Evolutionary conservation across 2,797 vertebrate species (phyloP), one percentile per base, ranked within the genome.

Genomic region (Rhabdophis nuchalis): DNA sequence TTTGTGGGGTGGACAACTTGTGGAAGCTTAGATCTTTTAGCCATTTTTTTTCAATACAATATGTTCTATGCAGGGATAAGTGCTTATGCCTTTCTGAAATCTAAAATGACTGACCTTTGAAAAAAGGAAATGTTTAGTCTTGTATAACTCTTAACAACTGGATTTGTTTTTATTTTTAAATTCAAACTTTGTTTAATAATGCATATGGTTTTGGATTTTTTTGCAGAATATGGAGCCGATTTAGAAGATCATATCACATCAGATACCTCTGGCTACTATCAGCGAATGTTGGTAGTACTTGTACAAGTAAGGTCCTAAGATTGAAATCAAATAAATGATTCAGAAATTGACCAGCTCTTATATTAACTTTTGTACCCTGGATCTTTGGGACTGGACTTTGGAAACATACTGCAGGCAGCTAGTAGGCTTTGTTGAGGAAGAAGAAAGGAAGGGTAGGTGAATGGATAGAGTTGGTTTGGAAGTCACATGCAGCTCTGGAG

Each of bases 231-330:
- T 41, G 97, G 98, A 90, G 95, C 97, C 11, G 98, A 97, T 93
- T 97, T 99, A 96, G 99, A 99, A 97, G 99, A 99, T 36, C 98
- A 98, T 91, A 97, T 99, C 95, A 98, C 97, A 60, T 96, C 98
- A 86, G 99, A 99, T 92, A 99, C 99, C 0, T 98, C 98, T 0
- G 99, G 99, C 54, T 95, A 97, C 96, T 99, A 98, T 95, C 98
- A 99, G 97, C 98, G 97, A 53, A 97, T 99, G 94, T 94, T 99
- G 97, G 98, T 99, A 95, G 98, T 99, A 93, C 98, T 99, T 60
- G 97, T 99, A 68, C 99, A 99, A 99, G 99, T 99, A 97, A 23
- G 95, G 86, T 2, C 87, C 12, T 61, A 25, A 20, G 89, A 32
- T 89, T 54, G 23, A 53, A 50, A 72, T 72, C n/a, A 72, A 14